Conservation (phyloP, 2,888 invertebrate genomes). For the Colostygia pectinataria region DNA sequence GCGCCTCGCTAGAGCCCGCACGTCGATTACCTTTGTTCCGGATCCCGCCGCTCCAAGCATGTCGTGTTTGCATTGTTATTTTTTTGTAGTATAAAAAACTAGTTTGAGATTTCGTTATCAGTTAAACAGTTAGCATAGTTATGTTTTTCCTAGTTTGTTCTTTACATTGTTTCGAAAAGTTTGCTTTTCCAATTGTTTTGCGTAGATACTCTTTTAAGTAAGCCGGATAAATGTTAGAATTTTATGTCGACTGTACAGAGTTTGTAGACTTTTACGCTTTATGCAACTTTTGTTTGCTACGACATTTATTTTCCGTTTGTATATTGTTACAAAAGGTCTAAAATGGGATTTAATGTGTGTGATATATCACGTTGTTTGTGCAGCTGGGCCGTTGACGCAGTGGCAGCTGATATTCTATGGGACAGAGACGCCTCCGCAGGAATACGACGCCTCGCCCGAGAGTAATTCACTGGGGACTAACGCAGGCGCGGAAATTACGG, state of each 20-base stretch:
- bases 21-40: conserved; percentile 67
- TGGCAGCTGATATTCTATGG: conserved; percentile 94
- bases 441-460: conserved; percentile 85
- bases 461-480: conserved; percentile 73
- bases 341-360: conserved; percentile 4
- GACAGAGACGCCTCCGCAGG: conserved; percentile 85
- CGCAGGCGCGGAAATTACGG: conserved; percentile 29
- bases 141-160: conserved; percentile 30
- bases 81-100: conserved; percentile 55
- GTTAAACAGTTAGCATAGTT: conserved; percentile 37
- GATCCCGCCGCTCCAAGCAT: conserved; percentile 65
- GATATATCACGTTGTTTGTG: conserved; percentile 30
- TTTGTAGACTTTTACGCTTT: conserved; percentile 26
- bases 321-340: conserved; percentile 2
- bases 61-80: conserved; percentile 63
- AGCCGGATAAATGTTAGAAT: conserved; percentile 19
- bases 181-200: conserved; percentile 43
- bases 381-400: conserved; percentile 85
- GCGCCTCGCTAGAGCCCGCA: conserved; percentile 57
- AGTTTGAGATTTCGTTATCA: conserved; percentile 47
- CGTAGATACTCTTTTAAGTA: conserved; percentile 28
- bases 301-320: conserved; percentile 13
- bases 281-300: conserved; percentile 22
- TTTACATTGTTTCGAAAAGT: conserved; percentile 38
- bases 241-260: conserved; percentile 18